These are phyloP conservation scores for Sycobia sp. DNA, from an alignment of 1,140 invertebrate genomes.

Conservation along the genomic window DNA sequence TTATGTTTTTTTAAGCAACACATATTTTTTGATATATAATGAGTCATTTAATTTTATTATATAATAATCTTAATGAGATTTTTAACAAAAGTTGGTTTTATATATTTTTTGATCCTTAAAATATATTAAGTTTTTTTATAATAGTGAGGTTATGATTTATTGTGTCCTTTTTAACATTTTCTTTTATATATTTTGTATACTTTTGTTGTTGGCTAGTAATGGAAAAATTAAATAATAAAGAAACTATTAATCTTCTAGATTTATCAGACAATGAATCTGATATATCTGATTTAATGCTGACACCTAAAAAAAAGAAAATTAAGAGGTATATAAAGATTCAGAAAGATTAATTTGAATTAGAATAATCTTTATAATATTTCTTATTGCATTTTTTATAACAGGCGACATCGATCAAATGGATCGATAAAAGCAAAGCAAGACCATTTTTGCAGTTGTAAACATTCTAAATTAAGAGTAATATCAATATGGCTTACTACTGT, in stretches of 20 bases:
- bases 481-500: slow-evolving; percentile 52
- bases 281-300: slow-evolving; percentile 66
- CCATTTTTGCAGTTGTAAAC: slow-evolving; percentile 46
- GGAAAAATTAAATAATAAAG: slow-evolving; percentile 64
- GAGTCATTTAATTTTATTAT: no score
- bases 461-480: slow-evolving; percentile 46
- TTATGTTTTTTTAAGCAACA: no score
- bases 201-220: slow-evolving; percentile 45
- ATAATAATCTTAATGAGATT: no score
- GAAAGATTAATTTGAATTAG: neutral
- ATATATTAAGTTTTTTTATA: no score
- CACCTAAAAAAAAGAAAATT: slow-evolving; percentile 66
- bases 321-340: slow-evolving; percentile 57
- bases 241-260: slow-evolving; percentile 69
- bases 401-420: slow-evolving; percentile 44
- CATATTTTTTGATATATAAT: no score
- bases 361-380: slow-evolving; percentile 4
- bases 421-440: slow-evolving; percentile 40
- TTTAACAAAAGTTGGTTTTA: no score
- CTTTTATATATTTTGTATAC: no score
- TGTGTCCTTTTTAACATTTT: no score
- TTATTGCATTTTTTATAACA: slow-evolving; percentile 26
- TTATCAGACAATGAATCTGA: slow-evolving; percentile 68
- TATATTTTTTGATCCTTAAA: no score
- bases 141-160: no score